A percentile compares a stretch with the other conserved stretches of the same genome.
Conservation (phyloP, 2,888 invertebrate genomes). For the Polydrusus pterygomalis region DNA sequence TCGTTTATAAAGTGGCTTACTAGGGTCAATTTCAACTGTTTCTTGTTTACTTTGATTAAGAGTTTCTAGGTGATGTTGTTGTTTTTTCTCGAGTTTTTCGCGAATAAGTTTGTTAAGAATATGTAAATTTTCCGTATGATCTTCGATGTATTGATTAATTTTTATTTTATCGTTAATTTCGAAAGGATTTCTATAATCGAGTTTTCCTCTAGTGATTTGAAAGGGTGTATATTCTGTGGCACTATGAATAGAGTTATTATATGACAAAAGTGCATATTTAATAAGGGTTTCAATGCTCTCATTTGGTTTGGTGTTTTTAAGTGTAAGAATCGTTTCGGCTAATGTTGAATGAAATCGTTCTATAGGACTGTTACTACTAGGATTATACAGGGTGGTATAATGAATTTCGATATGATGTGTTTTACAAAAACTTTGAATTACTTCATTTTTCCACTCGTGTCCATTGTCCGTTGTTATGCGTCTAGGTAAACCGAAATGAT, state of each 20-base stretch:
- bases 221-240: slow-evolving; percentile 48
- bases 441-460: slow-evolving; percentile 21
- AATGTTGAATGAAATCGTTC: slow-evolving; percentile 45
- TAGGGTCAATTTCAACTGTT: neutral
- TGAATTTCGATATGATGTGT: slow-evolving; percentile 17
- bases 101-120: slow-evolving; percentile 46
- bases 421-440: slow-evolving; percentile 7
- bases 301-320: slow-evolving; percentile 29
- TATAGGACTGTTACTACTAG: slow-evolving; percentile 23
- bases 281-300: slow-evolving; percentile 39
- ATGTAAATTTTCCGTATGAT: slow-evolving; percentile 45
- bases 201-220: slow-evolving; percentile 23
- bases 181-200: slow-evolving; percentile 53
- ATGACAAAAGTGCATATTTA: slow-evolving; percentile 16
- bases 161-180: slow-evolving; percentile 48
- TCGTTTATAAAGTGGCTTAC: neutral
- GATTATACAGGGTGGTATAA: slow-evolving; percentile 12
- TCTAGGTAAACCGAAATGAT: slow-evolving; percentile 20
- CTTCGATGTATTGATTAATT: slow-evolving; percentile 41
- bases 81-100: neutral
- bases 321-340: slow-evolving; percentile 16
- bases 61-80: neutral
- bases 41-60: neutral
- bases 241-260: slow-evolving; percentile 8
- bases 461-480: slow-evolving; percentile 25